Evolutionary conservation across 2,113 vertebrate genomes (phyloP), one percentile per base, ranked within the genome.

Genomic region (Spermophilus dauricus): DNA sequence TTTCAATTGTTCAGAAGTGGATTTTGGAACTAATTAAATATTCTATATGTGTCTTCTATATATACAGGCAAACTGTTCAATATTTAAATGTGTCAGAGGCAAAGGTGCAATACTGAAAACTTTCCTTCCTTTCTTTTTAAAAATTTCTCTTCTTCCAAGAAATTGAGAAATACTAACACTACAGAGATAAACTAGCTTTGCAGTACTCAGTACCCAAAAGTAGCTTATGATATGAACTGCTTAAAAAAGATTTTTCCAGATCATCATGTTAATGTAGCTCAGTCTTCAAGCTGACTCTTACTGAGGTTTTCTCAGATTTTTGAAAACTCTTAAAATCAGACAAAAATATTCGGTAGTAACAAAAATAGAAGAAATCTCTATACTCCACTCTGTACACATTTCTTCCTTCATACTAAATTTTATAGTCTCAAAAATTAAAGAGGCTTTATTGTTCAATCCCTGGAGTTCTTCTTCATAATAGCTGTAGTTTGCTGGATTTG

Each of bases 361-460:
- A 34, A 53, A 69, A 82, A 70, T 7, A 61, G 34, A 10, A 45
- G 10, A 89, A 65, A 65, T 77, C 5, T 13, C 12, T 58, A 42
- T 32, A 18, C 8, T 53, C 20, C 8, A 56, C 3, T 2, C 18
- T 51, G 2, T 48, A 14, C 24, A 72, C 11, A 0, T 73, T 78
- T 78, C 24, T 3, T 26, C 11, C 6, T 39, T 39, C 17, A 2
- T 61, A 1, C 6, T 67, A 1, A 11, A 13, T 56, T 72, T 58
- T 58, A 26, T 24, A 5, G 80, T 14, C 42, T 86, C 8, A 39
- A 69, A 78, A 91, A 8, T 75, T 20, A 28, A 14, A 24, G 26
- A 26, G 1, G 0, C 5, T 85, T 39, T 22, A 18, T 13, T n/a
- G 9, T 1, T 32, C 2, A 5, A 0, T 30, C 14, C 2, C 2